Evolutionary conservation across 2,797 vertebrate species (phyloP).

Genomic region (Pachyuromys duprasi): DNA sequence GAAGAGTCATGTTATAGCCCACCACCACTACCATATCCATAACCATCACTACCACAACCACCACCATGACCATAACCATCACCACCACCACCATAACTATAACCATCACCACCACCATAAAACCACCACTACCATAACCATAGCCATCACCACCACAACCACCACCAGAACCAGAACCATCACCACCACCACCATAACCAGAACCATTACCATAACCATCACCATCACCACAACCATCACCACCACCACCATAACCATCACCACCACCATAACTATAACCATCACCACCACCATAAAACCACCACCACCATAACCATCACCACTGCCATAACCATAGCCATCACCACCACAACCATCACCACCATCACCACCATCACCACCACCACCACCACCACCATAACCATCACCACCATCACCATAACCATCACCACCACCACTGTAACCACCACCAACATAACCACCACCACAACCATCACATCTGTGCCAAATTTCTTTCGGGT

Average conservation of each 20-base stretch:
- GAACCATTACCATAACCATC: no score
- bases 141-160: no score
- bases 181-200: no score
- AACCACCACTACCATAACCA: rapidly evolving
- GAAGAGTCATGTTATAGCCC: neutral
- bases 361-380: neutral
- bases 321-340: rapidly evolving
- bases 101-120: neutral
- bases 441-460: neutral
- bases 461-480: neutral
- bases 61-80: neutral
- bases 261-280: neutral
- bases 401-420: neutral
- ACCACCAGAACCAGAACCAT: neutral
- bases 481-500: neutral
- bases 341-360: no score
- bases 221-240: neutral
- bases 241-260: neutral
- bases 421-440: neutral
- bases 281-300: rapidly evolving
- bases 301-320: neutral
- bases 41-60: neutral
- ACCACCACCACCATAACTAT: neutral
- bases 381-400: neutral
- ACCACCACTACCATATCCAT: neutral